Conservation (phyloP, 1,140 invertebrate genomes). For the Periplaneta americana region DNA sequence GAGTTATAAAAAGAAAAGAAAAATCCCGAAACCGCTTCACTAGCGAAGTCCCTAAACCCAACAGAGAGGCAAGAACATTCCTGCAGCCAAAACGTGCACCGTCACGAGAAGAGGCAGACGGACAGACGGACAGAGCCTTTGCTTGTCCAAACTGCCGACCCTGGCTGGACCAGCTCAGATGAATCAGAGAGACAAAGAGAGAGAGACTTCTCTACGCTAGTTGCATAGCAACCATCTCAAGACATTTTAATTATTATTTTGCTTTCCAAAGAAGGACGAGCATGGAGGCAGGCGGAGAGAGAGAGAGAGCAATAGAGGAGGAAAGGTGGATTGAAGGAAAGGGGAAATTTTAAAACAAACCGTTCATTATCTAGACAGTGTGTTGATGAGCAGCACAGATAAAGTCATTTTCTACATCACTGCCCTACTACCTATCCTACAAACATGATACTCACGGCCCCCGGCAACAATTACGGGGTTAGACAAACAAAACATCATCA, state of each 20-base stretch:
- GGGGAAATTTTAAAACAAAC: constrained; percentile 12
- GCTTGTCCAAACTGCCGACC: neutral
- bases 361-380: constrained; percentile 9
- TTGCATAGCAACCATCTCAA: neutral
- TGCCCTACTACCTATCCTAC: neutral
- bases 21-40: neutral
- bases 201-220: neutral
- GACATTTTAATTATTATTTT: constrained; percentile 12
- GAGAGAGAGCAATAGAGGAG: neutral
- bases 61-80: neutral
- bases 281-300: constrained; percentile 14
- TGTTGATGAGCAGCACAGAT: constrained; percentile 8
- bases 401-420: constrained; percentile 9
- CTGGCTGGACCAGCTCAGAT: neutral
- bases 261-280: neutral
- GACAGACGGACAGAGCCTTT: neutral
- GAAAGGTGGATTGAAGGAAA: neutral
- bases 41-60: neutral
- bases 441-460: neutral
- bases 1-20: neutral
- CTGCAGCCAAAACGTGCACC: neutral
- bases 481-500: neutral
- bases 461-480: neutral
- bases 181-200: neutral
- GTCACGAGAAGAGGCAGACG: neutral